phyloP scores from a whole-genome alignment of 2,113 vertebrate species.

The Dasyornis broadbenti region DNA sequence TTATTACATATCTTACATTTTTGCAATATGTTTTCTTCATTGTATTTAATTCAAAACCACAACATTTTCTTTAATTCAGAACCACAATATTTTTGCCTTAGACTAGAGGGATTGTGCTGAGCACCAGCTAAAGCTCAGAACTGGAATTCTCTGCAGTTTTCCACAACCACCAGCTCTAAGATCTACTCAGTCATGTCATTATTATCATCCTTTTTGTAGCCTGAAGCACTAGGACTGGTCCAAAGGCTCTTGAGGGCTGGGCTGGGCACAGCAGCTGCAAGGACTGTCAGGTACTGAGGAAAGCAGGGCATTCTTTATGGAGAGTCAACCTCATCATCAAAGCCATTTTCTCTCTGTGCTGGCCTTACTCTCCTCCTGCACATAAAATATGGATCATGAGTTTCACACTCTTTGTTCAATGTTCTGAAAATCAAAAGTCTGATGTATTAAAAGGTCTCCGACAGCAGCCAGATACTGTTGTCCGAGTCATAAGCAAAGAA shows the following conservation, averaged over 20 bases:
- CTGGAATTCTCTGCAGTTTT: neutral
- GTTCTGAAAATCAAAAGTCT: neutral
- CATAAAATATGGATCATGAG: neutral
- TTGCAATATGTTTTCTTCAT: neutral
- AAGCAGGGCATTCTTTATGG: neutral
- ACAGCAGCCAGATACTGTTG: neutral
- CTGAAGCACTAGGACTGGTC: neutral
- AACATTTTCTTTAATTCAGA: neutral
- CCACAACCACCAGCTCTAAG: neutral
- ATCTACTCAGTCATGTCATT: accelerated
- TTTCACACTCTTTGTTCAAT: neutral
- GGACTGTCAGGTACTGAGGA: neutral
- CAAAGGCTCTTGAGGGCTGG: neutral
- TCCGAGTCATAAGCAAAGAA: neutral
- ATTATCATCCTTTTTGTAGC: neutral
- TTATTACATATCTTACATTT: neutral
- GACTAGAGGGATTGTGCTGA: neutral
- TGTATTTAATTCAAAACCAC: neutral
- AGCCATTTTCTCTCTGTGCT: neutral
- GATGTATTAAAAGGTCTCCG: neutral
- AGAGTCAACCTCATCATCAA: neutral
- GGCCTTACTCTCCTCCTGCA: neutral
- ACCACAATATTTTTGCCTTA: neutral
- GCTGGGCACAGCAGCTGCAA: neutral
- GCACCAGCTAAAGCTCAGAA: neutral